Evolutionary conservation across 2,797 vertebrate genomes (phyloP), one percentile per base, ranked within the genome.

Genomic region (Coregonus ussuriensis): DNA sequence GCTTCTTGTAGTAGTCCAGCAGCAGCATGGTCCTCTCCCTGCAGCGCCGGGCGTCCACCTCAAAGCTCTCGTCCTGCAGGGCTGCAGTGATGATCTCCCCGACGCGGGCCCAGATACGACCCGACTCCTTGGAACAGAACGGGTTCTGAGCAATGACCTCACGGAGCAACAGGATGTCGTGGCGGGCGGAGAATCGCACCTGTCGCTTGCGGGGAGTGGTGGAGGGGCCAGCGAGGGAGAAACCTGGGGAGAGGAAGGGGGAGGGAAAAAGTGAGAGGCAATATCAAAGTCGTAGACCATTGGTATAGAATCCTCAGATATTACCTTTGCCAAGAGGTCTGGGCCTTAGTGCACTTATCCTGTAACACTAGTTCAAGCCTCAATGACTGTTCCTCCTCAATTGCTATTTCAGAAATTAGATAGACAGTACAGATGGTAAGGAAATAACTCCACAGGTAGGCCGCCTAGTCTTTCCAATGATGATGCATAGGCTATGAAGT

Each of bases 1-100:
- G 94, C 69, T 95, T 94, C 86, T 94, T 95, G 87, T 95, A 95
- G 87, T 95, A 95, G 86, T 95, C 94, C 0, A 95, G 85, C 74
- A 95, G 89, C 77, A 95, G 85, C 91, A 94, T 93, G 74, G 94
- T 95, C 81, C 95, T 94, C 87, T 95, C 95, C 4, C 95, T 84
- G 47, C 95, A 95, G 68, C 94, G 87, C 71, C 94, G 87, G 65
- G 93, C 93, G 14, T 95, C 94, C 89, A 95, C 94, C 85, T 95
- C 94, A 77, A 95, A 95, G 83, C 85, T 94, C 85, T 95, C 94
- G 13, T 94, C 92, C 74, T 93, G 92, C 59, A 95, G 92, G 7
- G 93, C 89, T 0, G 89, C 83, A 1, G 91, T 94, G 81, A 95
- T 92, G 29, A 94, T 93, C 88, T 95, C 94, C 0, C 93, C 94